phyloP scores from a whole-genome alignment of 2,113 vertebrate genomes.

The Siniperca knerii region DNA sequence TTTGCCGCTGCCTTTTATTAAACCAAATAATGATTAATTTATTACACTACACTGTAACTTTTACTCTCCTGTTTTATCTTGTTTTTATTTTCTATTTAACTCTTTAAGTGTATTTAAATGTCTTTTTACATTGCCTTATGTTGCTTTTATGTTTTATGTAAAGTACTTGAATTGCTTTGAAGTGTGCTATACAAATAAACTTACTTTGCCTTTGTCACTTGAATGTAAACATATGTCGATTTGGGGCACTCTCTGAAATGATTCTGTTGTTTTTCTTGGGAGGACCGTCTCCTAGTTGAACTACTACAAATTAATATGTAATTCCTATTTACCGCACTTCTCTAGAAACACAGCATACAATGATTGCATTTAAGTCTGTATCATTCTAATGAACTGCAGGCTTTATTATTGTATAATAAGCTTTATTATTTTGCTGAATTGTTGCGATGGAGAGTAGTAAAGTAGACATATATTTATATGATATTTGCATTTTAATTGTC shows the following conservation, averaged over 20 bases:
- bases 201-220: neutral
- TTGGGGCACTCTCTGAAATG: neutral
- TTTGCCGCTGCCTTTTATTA: too few species aligned
- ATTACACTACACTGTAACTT: too few species aligned
- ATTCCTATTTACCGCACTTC: neutral
- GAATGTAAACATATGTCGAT: neutral
- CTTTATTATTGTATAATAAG: neutral
- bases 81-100: too few species aligned
- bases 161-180: too few species aligned
- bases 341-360: neutral
- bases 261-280: neutral
- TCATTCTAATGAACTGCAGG: neutral
- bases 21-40: too few species aligned
- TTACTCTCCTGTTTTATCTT: too few species aligned
- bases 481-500: neutral
- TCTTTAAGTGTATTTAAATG: too few species aligned
- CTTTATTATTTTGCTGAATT: neutral
- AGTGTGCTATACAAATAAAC: too few species aligned
- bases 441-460: neutral
- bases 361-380: neutral
- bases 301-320: neutral
- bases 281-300: neutral
- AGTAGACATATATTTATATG: neutral
- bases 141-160: too few species aligned
- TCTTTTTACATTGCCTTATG: too few species aligned